Evolutionary conservation across 2,797 vertebrate genomes (phyloP).

Genomic region (Muscicapa striata): DNA sequence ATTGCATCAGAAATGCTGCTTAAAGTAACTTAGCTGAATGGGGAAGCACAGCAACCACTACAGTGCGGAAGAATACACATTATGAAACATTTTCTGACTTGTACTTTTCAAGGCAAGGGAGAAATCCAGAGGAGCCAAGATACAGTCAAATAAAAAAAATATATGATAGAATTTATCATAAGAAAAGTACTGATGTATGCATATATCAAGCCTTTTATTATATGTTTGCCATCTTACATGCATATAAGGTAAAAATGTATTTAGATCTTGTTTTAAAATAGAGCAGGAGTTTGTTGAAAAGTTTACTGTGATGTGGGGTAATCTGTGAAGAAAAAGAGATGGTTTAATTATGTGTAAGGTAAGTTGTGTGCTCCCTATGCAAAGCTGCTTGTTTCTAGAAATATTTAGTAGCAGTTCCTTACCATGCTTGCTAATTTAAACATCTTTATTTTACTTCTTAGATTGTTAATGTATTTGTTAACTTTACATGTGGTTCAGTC

Average conservation of each 20-base stretch:
- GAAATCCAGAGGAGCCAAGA: neutral
- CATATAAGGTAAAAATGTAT: neutral
- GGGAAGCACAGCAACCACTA: neutral
- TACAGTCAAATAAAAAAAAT: neutral
- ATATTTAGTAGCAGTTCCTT: neutral
- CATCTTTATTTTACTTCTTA: neutral
- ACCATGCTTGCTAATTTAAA: neutral
- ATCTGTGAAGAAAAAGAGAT: neutral
- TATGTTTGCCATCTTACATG: neutral
- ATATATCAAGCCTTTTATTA: neutral
- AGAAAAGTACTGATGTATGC: neutral
- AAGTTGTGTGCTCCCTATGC: neutral
- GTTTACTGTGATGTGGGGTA: neutral
- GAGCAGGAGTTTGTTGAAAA: neutral
- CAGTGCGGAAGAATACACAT: neutral
- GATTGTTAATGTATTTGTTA: neutral
- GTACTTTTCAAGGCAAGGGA: neutral
- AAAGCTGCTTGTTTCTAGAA: neutral
- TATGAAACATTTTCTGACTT: neutral
- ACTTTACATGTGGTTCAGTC: neutral
- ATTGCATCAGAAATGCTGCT: neutral
- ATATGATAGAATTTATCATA: neutral
- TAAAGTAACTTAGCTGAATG: neutral
- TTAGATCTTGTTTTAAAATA: constrained; percentile 23
- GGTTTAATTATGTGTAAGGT: neutral